A percentile compares a stretch with the other conserved stretches of the same genome.
phyloP scores from a whole-genome alignment of 1,140 invertebrate species.

The Trichogramma pretiosum region DNA sequence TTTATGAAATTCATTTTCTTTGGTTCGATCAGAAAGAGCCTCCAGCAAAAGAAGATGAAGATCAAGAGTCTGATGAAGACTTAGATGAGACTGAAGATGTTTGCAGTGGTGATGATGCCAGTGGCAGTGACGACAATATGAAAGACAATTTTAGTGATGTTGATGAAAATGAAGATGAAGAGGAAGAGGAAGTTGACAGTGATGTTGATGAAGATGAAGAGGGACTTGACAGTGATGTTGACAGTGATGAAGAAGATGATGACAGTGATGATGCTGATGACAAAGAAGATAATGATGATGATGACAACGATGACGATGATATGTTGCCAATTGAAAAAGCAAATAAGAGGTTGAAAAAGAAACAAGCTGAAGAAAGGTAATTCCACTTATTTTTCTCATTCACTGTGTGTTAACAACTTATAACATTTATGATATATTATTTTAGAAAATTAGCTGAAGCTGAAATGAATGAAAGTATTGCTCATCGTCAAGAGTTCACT shows the following conservation, averaged over 20 bases:
- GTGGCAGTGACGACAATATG: conserved; percentile 42
- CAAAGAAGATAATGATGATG: conserved; percentile 36
- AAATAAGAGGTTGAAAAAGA: conserved; percentile 64
- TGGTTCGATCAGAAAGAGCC: not conserved
- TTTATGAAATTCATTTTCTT: not conserved
- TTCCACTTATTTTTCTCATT: conserved; percentile 19
- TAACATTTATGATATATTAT: conserved; percentile 4
- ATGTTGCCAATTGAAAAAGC: conserved; percentile 79
- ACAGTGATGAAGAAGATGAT: conserved; percentile 28
- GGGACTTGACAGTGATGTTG: conserved; percentile 38
- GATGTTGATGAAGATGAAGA: conserved; percentile 46
- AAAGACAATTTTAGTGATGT: conserved; percentile 39
- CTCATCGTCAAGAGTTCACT: conserved; percentile 63
- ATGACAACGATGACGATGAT: conserved; percentile 52
- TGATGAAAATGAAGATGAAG: conserved; percentile 40
- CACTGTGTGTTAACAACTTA: conserved; percentile 4
- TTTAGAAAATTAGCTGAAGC: conserved; percentile 66
- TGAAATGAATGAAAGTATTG: conserved; percentile 69
- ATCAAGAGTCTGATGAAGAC: not conserved
- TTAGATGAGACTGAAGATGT: not conserved
- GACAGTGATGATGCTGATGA: conserved; percentile 30
- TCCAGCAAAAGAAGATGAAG: not conserved
- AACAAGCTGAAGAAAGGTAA: conserved; percentile 36
- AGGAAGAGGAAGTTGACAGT: conserved; percentile 40
- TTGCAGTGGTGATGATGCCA: conserved; percentile 19